Evolutionary conservation across 2,797 vertebrate species (phyloP), one percentile per base, ranked within the genome.

Genomic region (Rhincodon typus): DNA sequence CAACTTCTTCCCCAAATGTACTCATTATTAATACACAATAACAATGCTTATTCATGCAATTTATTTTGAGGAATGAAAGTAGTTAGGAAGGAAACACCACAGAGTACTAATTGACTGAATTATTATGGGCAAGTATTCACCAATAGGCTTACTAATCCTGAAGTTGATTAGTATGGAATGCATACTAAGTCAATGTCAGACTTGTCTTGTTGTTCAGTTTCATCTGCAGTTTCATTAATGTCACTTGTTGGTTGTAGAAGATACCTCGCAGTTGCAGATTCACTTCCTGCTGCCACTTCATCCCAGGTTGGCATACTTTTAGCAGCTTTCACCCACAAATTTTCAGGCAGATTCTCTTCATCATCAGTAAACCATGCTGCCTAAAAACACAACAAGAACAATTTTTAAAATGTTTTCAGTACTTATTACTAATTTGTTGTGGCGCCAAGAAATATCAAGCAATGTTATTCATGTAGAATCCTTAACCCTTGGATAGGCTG

Each of bases 31-130:
- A 57, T 62, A 69, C 67, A 21, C n/a, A 69, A n/a, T 67, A 67
- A 93, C 90, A 94, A 74, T 94, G 27, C 21, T 94, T 94, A 30
- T 72, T 72, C 25, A 95, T 77, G 8, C 70, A 74, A 53, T 95
- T 95, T 95, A 94, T 94, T 94, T 94, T 74, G 69, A 74, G 67
- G 69, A 94, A 74, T 74, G 67, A 72, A 94, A 70, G 72, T 72
- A 38, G 4, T 27, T 94, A 6, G 90, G 69, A 38, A 69, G 87
- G 30, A 93, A 93, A 67, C 7, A 67, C 66, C n/a, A 38, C 46
- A 72, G 46, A 17, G 91, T 67, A 67, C 23, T 62, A 69, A 42
- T 46, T 70, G 27, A 34, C 74, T 57, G 42, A 74, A 77, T 5
- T 30, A 17, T 38, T 72, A 53, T 70, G 2, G 70, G 13, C 50